Evolutionary conservation across 2,113 vertebrate species (phyloP).

Genomic region (Barnardius zonarius): DNA sequence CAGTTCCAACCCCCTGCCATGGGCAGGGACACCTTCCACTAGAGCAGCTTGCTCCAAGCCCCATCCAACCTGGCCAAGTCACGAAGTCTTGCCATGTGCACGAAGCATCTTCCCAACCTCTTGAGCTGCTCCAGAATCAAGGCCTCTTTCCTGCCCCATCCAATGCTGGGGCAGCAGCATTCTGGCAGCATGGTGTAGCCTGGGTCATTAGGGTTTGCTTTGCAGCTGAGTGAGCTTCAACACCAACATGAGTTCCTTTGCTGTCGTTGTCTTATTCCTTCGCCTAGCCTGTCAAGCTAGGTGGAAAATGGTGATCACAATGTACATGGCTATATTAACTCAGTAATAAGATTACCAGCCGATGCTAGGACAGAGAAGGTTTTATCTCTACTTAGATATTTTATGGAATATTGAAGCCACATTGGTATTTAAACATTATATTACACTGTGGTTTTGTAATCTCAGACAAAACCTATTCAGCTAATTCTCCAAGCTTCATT

Average conservation of each 20-base stretch:
- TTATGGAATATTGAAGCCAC: neutral
- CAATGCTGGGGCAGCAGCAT: neutral
- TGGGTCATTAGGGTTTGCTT: neutral
- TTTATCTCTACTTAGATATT: slow-evolving; percentile 46
- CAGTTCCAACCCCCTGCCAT: too few species aligned
- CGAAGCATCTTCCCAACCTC: neutral
- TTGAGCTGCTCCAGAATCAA: neutral
- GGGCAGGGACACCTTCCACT: too few species aligned
- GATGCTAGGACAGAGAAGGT: neutral
- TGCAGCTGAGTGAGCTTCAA: neutral
- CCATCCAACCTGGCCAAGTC: neutral
- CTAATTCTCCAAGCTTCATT: slow-evolving; percentile 39
- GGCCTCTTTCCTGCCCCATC: neutral
- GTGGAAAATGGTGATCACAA: neutral
- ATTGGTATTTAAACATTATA: slow-evolving; percentile 30
- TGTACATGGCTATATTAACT: neutral
- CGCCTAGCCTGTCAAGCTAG: neutral
- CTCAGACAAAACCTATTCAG: slow-evolving; percentile 22
- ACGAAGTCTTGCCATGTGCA: neutral
- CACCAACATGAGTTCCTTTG: rapidly evolving
- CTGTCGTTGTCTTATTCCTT: neutral
- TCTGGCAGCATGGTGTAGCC: neutral
- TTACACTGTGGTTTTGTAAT: slow-evolving; percentile 32
- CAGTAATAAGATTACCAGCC: slow-evolving; percentile 28
- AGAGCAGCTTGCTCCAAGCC: neutral